Evolutionary conservation across 2,888 invertebrate species (phyloP).

Genomic region (Perdita meconis): DNA sequence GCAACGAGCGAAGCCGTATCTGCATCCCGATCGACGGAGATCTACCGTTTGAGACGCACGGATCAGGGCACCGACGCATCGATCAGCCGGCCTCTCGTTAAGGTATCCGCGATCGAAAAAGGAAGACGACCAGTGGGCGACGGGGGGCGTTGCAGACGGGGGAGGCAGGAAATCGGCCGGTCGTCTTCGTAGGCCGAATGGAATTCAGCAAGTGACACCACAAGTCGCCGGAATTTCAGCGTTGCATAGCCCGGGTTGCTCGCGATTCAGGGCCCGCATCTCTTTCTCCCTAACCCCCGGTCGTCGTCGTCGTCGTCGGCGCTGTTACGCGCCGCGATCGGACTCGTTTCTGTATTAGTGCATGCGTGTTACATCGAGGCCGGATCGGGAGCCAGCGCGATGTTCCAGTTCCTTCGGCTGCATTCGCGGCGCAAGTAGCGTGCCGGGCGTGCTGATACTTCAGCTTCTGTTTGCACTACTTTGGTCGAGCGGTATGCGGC

Average conservation of each 20-base stretch:
- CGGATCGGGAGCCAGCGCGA: conserved; percentile 60
- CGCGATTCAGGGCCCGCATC: conserved; percentile 64
- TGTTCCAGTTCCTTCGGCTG: conserved; percentile 73
- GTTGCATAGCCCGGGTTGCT: conserved; percentile 73
- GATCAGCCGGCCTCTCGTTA: conserved; percentile 48
- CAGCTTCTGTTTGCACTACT: conserved; percentile 76
- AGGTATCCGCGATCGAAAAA: conserved; percentile 39
- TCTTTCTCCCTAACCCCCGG: conserved; percentile 48
- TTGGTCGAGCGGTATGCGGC: conserved; percentile 66
- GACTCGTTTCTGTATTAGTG: conserved; percentile 58
- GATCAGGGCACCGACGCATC: conserved; percentile 34
- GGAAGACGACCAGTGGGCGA: too few species aligned
- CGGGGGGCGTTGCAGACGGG: conserved; percentile 20
- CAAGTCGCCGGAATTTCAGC: conserved; percentile 75
- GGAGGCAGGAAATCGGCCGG: conserved; percentile 63
- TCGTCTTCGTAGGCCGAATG: conserved; percentile 64
- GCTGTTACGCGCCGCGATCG: conserved; percentile 54
- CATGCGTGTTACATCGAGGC: conserved; percentile 53
- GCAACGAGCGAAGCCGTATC: conserved; percentile 36
- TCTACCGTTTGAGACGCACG: conserved; percentile 2
- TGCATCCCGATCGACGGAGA: conserved; percentile 36
- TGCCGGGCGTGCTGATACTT: conserved; percentile 74
- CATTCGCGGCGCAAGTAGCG: conserved; percentile 74
- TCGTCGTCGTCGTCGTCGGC: conserved; percentile 1
- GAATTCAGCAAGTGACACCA: conserved; percentile 74